Evolutionary conservation across 1,140 invertebrate species (phyloP).

Genomic region (Maniola jurtina): DNA sequence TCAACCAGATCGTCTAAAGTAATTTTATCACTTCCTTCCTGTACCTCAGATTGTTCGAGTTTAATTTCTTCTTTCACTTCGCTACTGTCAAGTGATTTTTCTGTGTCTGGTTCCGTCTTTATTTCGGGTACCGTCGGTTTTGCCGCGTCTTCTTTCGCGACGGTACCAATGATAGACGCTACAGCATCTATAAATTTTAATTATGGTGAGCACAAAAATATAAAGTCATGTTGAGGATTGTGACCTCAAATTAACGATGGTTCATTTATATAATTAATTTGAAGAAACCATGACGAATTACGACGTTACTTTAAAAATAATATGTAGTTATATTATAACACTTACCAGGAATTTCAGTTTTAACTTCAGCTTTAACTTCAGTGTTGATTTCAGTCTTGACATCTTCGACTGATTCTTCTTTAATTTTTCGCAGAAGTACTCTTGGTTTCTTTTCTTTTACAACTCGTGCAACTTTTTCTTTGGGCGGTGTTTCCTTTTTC

Average conservation of each 20-base stretch:
- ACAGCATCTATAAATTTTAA: conserved; percentile 51
- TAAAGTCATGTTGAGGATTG: no score
- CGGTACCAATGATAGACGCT: conserved; percentile 64
- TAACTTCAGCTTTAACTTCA: conserved; percentile 12
- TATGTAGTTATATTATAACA: neutral
- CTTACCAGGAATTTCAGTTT: conserved; percentile 37
- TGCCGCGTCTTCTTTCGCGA: conserved; percentile 34
- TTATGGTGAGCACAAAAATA: no score
- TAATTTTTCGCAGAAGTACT: conserved; percentile 21
- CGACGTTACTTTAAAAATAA: no score
- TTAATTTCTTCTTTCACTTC: neutral
- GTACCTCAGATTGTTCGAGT: neutral
- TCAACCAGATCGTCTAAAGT: conserved; percentile 22
- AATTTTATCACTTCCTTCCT: conserved; percentile 20
- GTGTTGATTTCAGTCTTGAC: conserved; percentile 7
- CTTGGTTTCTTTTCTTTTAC: conserved; percentile 32
- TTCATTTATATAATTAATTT: no score
- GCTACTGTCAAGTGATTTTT: neutral
- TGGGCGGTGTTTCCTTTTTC: conserved; percentile 19
- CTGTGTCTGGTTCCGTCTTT: conserved; percentile 11
- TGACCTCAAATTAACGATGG: no score
- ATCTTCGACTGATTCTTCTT: conserved; percentile 10
- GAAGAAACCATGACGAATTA: no score
- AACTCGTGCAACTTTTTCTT: conserved; percentile 30
- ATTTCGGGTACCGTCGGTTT: conserved; percentile 14